These are phyloP conservation scores for Yasuhikotakia modesta DNA, from an alignment of 2,797 vertebrate species.

Conservation along the genomic window DNA sequence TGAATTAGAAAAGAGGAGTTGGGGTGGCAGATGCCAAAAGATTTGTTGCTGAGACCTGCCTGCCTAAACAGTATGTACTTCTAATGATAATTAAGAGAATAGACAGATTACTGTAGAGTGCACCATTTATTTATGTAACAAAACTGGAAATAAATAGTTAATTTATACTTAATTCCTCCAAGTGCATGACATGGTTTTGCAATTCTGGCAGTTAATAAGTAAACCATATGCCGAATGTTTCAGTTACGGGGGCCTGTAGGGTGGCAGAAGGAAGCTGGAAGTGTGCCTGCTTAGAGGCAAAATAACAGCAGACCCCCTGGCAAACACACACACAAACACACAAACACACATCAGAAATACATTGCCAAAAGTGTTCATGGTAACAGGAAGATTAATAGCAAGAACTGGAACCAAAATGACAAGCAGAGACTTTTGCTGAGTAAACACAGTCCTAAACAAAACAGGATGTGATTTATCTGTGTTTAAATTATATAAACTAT, in stretches of 20 bases:
- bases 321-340: not conserved
- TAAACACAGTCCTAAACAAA: constrained; percentile 48
- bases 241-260: constrained; percentile 60
- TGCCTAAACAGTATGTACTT: too few relatives aligned
- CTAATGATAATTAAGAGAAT: too few relatives aligned
- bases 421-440: constrained; percentile 34
- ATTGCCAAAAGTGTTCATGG: constrained; percentile 46
- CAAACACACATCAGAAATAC: constrained; percentile 15
- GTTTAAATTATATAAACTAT: not conserved
- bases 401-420: constrained; percentile 44
- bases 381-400: constrained; percentile 34
- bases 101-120: too few relatives aligned
- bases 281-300: constrained; percentile 65
- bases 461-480: not conserved
- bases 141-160: not conserved
- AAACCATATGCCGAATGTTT: constrained; percentile 52
- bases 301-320: constrained; percentile 51
- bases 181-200: constrained; percentile 31
- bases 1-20: not conserved
- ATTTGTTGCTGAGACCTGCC: too few relatives aligned
- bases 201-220: constrained; percentile 52
- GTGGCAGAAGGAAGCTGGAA: constrained; percentile 71
- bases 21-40: not conserved
- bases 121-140: not conserved
- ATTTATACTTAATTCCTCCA: not conserved